Percentiles rank a stretch among this genome's conserved stretches.
phyloP scores from a whole-genome alignment of 2,797 vertebrate species.

The Spizella passerina region DNA sequence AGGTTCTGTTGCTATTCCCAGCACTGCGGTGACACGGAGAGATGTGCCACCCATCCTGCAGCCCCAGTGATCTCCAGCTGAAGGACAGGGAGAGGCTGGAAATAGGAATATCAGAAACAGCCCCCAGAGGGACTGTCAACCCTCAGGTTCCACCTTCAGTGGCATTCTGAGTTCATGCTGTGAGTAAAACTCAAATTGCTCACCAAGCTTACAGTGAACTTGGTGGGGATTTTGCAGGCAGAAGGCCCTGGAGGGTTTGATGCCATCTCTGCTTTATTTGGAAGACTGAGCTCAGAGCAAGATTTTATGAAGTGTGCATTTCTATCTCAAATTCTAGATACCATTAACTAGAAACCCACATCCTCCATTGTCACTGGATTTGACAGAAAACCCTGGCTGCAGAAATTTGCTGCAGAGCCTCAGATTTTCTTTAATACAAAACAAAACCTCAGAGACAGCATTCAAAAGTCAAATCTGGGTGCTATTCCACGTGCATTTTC shows the following conservation, averaged over 20 bases:
- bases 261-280: conserved; percentile 7
- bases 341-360: background rate
- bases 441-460: background rate
- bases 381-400: background rate
- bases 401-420: conserved; percentile 9
- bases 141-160: background rate
- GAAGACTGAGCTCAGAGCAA: background rate
- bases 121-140: background rate
- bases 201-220: background rate
- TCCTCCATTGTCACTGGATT: background rate
- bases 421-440: background rate
- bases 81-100: background rate
- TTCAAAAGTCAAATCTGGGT: background rate
- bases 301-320: background rate
- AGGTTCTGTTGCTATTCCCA: background rate
- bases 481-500: background rate
- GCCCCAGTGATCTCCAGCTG: background rate
- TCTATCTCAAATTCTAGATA: background rate
- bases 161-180: background rate
- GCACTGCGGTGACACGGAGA: fast-evolving
- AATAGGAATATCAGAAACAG: background rate
- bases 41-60: background rate
- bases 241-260: background rate
- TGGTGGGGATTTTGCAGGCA: background rate
- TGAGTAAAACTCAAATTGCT: background rate